Conservation (phyloP, 1,140 invertebrate species). For the Nixonia krombeini region DNA sequence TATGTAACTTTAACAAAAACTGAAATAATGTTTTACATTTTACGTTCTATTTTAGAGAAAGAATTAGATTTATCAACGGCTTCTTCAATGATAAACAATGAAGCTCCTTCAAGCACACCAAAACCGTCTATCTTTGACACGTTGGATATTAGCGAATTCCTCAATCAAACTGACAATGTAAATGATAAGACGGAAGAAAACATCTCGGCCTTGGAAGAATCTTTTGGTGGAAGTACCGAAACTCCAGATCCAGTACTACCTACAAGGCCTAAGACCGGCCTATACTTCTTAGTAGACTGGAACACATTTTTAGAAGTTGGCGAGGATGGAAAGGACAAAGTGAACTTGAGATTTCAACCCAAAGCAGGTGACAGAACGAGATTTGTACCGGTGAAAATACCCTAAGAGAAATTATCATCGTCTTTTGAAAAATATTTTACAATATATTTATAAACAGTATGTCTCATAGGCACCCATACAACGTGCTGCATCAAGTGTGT, state of each 20-base stretch:
- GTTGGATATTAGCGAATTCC: slow-evolving; percentile 22
- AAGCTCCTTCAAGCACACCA: slow-evolving; percentile 5
- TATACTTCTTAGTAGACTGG: slow-evolving; percentile 88
- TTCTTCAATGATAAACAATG: too few species aligned
- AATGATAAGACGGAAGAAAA: slow-evolving; percentile 27
- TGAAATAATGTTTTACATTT: too few species aligned
- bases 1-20: too few species aligned
- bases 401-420: slow-evolving; percentile 67
- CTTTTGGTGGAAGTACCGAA: slow-evolving; percentile 77
- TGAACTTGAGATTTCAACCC: slow-evolving; percentile 83
- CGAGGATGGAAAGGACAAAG: slow-evolving; percentile 80
- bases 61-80: too few species aligned
- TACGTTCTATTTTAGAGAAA: too few species aligned
- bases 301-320: slow-evolving; percentile 88
- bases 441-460: too few species aligned
- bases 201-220: slow-evolving; percentile 80
- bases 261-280: slow-evolving; percentile 78
- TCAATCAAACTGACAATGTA: slow-evolving; percentile 15
- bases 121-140: slow-evolving; percentile 29
- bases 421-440: too few species aligned
- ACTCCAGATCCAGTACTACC: slow-evolving; percentile 75
- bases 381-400: slow-evolving; percentile 81
- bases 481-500: too few species aligned
- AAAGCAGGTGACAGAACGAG: slow-evolving; percentile 83
- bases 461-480: too few species aligned